A percentile compares a stretch with the other conserved stretches of the same genome.
Evolutionary conservation across 2,888 invertebrate genomes (phyloP).

Genomic region (Dryococelus australis): DNA sequence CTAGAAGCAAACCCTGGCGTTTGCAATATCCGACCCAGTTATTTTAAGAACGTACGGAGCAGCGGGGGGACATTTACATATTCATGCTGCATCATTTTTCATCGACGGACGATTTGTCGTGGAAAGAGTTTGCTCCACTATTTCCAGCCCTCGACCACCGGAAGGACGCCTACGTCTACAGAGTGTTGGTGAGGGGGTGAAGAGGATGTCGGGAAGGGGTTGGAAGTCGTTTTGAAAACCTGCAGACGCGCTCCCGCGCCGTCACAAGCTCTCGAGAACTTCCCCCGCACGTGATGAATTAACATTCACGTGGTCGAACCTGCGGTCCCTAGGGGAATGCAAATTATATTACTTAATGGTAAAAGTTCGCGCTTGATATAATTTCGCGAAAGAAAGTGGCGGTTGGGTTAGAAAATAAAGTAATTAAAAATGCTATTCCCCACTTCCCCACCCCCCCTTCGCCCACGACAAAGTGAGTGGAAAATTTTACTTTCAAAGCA

Average conservation of each 20-base stretch:
- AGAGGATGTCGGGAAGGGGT: neutral
- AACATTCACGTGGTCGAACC: constrained; percentile 2
- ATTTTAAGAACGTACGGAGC: no score
- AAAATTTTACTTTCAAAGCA: constrained; percentile 16
- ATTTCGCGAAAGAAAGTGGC: constrained; percentile 9
- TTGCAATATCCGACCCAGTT: no score
- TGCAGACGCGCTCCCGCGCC: neutral
- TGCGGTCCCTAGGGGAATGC: neutral
- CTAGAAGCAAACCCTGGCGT: no score
- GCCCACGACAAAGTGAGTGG: neutral
- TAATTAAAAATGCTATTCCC: neutral
- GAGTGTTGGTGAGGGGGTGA: neutral
- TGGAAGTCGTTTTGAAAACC: neutral
- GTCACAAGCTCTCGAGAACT: neutral
- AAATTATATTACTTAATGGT: constrained; percentile 11
- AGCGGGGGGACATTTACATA: no score
- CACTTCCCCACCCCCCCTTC: no score
- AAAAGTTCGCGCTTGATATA: constrained; percentile 10
- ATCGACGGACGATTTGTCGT: no score
- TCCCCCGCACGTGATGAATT: constrained; percentile 16
- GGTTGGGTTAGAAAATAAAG: neutral
- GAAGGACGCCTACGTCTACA: no score
- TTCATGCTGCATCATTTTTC: no score
- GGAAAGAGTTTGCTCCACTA: no score
- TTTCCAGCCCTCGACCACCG: no score